Evolutionary conservation across 2,888 invertebrate species (phyloP), one percentile per base, ranked within the genome.

Genomic region (Diaperis boleti): DNA sequence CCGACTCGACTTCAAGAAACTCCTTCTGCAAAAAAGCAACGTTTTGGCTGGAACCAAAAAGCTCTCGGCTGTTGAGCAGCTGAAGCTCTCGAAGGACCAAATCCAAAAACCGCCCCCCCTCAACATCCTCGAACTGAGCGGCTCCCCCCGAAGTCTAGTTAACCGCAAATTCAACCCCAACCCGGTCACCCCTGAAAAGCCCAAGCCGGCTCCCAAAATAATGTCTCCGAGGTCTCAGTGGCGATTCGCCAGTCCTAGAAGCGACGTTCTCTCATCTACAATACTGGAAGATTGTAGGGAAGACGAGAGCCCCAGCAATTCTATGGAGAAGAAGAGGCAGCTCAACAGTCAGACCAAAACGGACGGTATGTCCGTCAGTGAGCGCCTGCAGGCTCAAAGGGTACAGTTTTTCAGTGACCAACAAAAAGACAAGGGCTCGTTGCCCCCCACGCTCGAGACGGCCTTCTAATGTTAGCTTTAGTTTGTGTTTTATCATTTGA

Each of bases 261-360:
- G 91, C 14, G 92, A 94, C 74, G 92, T 94, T 52, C 86, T 95
- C 75, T 92, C 94, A 35, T 91, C 92, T 41, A 92, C 94, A 59
- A 95, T 95, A 79, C 89, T 89, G 33, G 94, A 95, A 84, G 94
- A 90, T 70, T 89, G 91, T 74, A 92, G 92, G 75, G 90, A 89
- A 75, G 93, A 93, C 75, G 91, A 92, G 70, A 88, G 85, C 71
- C 86, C 87, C 1, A 86, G 85, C 66, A 86, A 86, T 72, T 87
- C 87, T 11, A 83, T 84, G 20, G 87, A 87, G 73, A 85, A 84
- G 71, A 83, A 82, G 59, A 84, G 83, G 39, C 57, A 41, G 33
- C 20, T 33, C 11, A 8, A 52, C 13, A 20, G 17, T 15, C n/a
- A 42, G 8, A 39, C 26, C 20, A 62, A 35, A 69, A 67, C 33